A percentile compares a stretch with the other conserved stretches of the same genome.
These are phyloP conservation scores for Nomia melanderi DNA, from an alignment of 1,140 invertebrate genomes.

Conservation along the genomic window DNA sequence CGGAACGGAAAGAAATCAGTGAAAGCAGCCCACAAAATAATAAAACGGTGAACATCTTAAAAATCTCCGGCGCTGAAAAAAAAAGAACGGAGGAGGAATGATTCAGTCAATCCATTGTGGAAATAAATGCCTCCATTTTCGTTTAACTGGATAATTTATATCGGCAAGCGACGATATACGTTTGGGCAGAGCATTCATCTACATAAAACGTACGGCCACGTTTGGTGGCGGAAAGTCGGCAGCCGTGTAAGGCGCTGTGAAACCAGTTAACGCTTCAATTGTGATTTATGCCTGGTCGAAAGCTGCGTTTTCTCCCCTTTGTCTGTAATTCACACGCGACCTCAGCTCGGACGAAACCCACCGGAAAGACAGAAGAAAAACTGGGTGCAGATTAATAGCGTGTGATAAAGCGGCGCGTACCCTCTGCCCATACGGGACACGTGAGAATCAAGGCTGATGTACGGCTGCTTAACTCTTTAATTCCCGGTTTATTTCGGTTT, in stretches of 20 bases:
- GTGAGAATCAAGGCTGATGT: not conserved
- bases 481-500: not conserved
- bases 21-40: constrained; percentile 8
- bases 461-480: constrained; percentile 2
- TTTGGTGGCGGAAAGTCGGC: constrained; percentile 20
- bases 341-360: not conserved
- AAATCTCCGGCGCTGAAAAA: not conserved
- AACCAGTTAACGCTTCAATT: constrained; percentile 50
- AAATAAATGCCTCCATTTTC: constrained; percentile 4
- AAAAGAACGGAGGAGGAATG: constrained; percentile 17
- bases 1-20: constrained; percentile 11
- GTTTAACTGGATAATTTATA: constrained; percentile 12
- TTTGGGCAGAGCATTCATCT: constrained; percentile 21
- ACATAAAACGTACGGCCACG: constrained; percentile 17
- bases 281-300: constrained; percentile 38
- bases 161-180: not conserved
- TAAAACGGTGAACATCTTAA: not conserved
- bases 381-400: constrained; percentile 14
- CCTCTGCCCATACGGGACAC: not conserved
- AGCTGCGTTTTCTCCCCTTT: constrained; percentile 28
- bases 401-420: constrained; percentile 11
- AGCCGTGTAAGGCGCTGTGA: constrained; percentile 28
- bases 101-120: constrained; percentile 18
- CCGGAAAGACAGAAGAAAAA: not conserved
- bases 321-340: constrained; percentile 16